Evolutionary conservation across 2,797 vertebrate genomes (phyloP), one percentile per base, ranked within the genome.

Genomic region (Catamblyrhynchus diadema): DNA sequence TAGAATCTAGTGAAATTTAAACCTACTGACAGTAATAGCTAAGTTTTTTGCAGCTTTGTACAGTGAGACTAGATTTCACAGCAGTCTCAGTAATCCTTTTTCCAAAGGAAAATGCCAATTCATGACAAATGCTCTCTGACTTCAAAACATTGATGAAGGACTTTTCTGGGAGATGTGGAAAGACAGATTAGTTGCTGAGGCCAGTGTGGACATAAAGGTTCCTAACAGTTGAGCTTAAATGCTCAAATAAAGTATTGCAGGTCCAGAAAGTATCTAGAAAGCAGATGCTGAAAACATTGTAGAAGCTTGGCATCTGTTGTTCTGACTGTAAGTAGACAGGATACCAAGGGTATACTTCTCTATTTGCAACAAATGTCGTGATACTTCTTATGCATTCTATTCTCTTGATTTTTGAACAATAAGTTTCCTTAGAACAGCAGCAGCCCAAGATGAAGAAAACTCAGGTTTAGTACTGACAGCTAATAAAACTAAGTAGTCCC

Each of bases 21-120:
- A 94, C 72, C 75, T 91, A 79, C 78, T 81, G 94, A 91, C 88
- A 93, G 82, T 78, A 79, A 61, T 90, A 94, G 93, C 88, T 70
- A 93, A 92, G 81, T 87, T 87, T 92, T 94, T 80, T 24, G 44
- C 42, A 83, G 92, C 88, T 94, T 88, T 95, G 93, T 94, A 87
- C 56, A 94, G 82, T 3, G 82, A 94, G 90, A 90, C 84, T 77
- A 72, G 82, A 87, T 90, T 95, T 96, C 93, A 92, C 88, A 95
- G 90, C 93, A 95, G 86, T 81, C 92, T 79, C 88, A 30, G 90
- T 96, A 94, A 94, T 96, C 94, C 89, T 94, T 95, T 95, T 94
- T 90, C 79, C 74, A 96, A 93, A 97, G 88, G 90, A 93, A 96
- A 96, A 88, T 94, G 92, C 86, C 74, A 91, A 78, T 88, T 93